Conservation (phyloP, 2,113 vertebrate genomes). For the Sula dactylatra region DNA sequence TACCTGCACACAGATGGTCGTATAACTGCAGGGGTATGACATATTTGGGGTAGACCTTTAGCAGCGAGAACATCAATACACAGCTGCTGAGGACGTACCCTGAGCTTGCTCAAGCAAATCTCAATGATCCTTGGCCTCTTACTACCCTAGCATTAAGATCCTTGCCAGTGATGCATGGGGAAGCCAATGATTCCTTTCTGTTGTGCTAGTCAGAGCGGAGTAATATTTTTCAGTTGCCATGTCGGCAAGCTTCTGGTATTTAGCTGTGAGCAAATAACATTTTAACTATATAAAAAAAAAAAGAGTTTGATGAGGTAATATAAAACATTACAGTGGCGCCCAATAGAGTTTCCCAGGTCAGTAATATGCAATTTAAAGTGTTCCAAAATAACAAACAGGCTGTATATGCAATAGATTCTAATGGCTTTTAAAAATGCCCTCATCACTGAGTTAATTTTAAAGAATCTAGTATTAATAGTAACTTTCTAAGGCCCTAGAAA, state of each 20-base stretch:
- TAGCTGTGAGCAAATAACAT: conserved; percentile 54
- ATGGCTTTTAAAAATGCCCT: conserved; percentile 1
- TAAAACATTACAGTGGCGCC: conserved; percentile 40
- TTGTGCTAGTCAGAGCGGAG: background rate
- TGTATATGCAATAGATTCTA: background rate
- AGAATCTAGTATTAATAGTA: background rate
- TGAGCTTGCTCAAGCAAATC: background rate
- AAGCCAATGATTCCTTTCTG: background rate
- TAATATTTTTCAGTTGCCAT: conserved; percentile 47
- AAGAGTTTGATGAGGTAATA: conserved; percentile 63
- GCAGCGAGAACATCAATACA: background rate
- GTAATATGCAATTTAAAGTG: conserved; percentile 24
- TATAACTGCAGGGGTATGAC: background rate
- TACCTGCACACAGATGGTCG: background rate
- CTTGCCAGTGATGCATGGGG: background rate
- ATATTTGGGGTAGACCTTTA: background rate
- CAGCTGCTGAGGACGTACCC: background rate
- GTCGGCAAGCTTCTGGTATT: conserved; percentile 34
- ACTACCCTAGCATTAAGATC: background rate
- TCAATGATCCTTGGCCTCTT: background rate
- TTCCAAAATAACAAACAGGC: conserved; percentile 53
- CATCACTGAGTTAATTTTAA: background rate
- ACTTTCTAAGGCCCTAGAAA: background rate
- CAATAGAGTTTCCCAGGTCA: conserved; percentile 41
- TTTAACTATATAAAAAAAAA: conserved; percentile 32